A percentile compares a stretch with the other conserved stretches of the same genome.
phyloP scores from a whole-genome alignment of 2,797 vertebrate genomes.

The Anguilla marmorata region DNA sequence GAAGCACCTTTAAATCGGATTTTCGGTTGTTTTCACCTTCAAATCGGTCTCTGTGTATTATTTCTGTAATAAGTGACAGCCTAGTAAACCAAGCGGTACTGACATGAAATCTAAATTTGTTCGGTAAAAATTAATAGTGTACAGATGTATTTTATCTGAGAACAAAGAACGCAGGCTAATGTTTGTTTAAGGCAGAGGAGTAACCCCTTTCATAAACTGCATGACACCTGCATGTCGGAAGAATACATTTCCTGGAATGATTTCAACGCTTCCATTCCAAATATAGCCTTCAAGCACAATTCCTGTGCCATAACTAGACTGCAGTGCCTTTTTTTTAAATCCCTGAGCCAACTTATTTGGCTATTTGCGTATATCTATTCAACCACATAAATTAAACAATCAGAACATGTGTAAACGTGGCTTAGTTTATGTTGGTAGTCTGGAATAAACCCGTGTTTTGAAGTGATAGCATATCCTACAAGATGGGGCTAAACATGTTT shows the following conservation, averaged over 20 bases:
- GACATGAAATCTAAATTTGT: neutral
- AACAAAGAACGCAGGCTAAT: neutral
- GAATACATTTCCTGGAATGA: neutral
- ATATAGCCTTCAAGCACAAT: neutral
- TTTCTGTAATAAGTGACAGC: slow-evolving; percentile 22
- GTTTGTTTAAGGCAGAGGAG: slow-evolving; percentile 7
- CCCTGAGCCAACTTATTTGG: neutral
- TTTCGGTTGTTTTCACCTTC: neutral
- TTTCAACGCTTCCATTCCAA: neutral
- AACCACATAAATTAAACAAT: neutral
- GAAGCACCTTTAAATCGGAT: slow-evolving; percentile 5
- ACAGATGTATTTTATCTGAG: neutral
- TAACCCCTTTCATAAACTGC: neutral
- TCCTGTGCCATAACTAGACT: neutral
- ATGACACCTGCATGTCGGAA: neutral
- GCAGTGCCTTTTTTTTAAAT: neutral
- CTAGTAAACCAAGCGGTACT: neutral
- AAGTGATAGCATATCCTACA: neutral
- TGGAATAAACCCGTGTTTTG: neutral
- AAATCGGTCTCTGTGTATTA: slow-evolving; percentile 37
- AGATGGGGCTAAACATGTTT: neutral
- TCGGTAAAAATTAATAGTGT: neutral
- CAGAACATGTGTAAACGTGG: neutral
- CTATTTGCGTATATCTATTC: neutral
- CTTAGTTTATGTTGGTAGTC: neutral